These are phyloP conservation scores for Actinostola sp. DNA, from an alignment of 92 coral and sea anemone species.

Conservation along the genomic window DNA sequence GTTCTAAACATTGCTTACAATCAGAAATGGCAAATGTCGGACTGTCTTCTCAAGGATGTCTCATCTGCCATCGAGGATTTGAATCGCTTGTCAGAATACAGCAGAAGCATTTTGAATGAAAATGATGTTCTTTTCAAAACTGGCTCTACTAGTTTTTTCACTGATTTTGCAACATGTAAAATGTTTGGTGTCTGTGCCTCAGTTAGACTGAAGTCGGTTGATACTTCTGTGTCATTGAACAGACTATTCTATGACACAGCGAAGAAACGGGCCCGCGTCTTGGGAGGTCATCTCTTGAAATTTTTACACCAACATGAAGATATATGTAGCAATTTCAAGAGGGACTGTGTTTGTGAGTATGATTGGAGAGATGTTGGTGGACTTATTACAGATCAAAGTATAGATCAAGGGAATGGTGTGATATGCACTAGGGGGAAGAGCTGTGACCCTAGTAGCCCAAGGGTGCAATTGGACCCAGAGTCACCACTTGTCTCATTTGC, in stretches of 20 bases:
- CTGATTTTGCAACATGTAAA: constrained; percentile 39
- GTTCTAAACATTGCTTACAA: constrained; percentile 60
- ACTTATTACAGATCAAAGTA: constrained; percentile 26
- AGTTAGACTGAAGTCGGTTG: not conserved
- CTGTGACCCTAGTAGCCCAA: constrained; percentile 43
- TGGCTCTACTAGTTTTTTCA: constrained; percentile 24
- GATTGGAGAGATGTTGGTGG: constrained; percentile 78
- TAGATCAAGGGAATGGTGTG: constrained; percentile 48
- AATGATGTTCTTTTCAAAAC: constrained; percentile 51
- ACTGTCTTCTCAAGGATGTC: constrained; percentile 49
- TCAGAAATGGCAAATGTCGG: constrained; percentile 60
- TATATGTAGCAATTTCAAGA: constrained; percentile 49
- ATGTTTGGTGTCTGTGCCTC: constrained; percentile 27
- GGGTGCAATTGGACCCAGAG: constrained; percentile 49
- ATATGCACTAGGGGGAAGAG: constrained; percentile 31
- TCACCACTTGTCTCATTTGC: constrained; percentile 66
- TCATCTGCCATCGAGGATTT: constrained; percentile 77
- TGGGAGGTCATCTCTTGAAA: constrained; percentile 57
- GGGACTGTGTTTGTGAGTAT: constrained; percentile 45
- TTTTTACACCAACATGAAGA: constrained; percentile 68
- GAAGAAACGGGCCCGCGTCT: constrained; percentile 57
- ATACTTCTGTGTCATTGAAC: constrained; percentile 61
- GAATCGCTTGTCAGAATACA: constrained; percentile 74
- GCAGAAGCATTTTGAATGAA: constrained; percentile 47
- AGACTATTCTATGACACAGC: constrained; percentile 77